Percentiles rank a stretch among this genome's conserved stretches.
Conservation (phyloP, 2,113 vertebrate species). For the Bothrops jararaca region DNA sequence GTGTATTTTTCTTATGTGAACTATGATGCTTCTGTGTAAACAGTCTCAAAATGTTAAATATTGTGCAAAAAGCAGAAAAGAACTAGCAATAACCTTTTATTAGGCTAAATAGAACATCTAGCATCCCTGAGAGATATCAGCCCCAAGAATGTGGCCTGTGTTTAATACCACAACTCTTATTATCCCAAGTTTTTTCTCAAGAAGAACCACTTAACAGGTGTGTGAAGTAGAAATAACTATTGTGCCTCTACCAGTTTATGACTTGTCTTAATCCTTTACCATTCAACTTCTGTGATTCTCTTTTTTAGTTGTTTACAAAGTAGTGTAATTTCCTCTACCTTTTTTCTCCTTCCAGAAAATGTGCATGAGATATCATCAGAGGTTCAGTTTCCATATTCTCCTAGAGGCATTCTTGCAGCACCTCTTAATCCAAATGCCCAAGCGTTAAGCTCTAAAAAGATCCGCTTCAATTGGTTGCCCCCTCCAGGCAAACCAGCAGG, state of each 20-base stretch:
- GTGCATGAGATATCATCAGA: constrained; percentile 31
- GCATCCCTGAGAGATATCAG: not conserved
- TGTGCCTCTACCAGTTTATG: not conserved
- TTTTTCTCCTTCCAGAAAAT: constrained; percentile 41
- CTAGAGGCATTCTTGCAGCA: constrained; percentile 65
- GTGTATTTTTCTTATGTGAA: not conserved
- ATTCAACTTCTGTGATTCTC: too few species aligned
- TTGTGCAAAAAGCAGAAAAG: not conserved
- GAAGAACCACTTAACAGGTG: not conserved
- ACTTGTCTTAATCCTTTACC: not conserved
- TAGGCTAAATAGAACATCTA: not conserved
- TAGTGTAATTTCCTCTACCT: constrained; percentile 16
- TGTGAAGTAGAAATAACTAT: not conserved
- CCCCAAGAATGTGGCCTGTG: not conserved
- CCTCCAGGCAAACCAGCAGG: constrained; percentile 77
- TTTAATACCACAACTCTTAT: not conserved
- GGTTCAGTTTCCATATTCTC: constrained; percentile 47
- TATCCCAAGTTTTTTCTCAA: not conserved
- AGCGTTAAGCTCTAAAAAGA: constrained; percentile 83
- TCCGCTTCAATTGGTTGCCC: constrained; percentile 87
- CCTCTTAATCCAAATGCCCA: constrained; percentile 78
- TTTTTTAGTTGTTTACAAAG: accelerated
- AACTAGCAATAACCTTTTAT: not conserved
- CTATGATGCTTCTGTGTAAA: not conserved
- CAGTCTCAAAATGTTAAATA: not conserved